Conservation (phyloP, 2,113 vertebrate genomes). For the Stigmatopora argus region DNA sequence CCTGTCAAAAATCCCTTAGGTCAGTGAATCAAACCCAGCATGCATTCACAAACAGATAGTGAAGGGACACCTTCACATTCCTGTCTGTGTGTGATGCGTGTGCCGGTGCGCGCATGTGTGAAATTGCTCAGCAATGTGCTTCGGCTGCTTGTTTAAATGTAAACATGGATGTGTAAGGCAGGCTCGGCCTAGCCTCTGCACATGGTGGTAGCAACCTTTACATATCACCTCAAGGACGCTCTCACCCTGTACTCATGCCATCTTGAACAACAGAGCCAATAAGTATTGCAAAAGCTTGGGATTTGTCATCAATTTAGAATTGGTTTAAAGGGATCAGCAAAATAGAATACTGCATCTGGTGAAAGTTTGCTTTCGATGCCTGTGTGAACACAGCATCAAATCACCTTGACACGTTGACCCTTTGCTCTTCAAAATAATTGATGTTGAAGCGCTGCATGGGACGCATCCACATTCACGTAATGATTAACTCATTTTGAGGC, state of each 20-base stretch:
- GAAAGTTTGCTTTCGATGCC: too few relatives aligned
- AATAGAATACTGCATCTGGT: too few relatives aligned
- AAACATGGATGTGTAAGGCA: constrained; percentile 28
- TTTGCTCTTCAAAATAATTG: not conserved
- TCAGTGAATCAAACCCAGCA: not conserved
- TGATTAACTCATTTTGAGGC: not conserved
- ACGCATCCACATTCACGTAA: not conserved
- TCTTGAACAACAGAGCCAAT: not conserved
- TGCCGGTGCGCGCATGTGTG: constrained; percentile 30
- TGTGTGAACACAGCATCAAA: not conserved
- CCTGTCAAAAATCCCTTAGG: not conserved
- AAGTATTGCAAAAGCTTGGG: not conserved
- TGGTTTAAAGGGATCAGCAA: not conserved
- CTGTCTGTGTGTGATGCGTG: constrained; percentile 25
- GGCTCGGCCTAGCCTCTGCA: constrained; percentile 5
- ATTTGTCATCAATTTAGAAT: not conserved
- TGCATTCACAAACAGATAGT: not conserved
- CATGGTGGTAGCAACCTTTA: constrained; percentile 41
- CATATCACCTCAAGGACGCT: constrained; percentile 31
- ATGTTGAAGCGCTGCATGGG: not conserved
- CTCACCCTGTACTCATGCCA: not conserved
- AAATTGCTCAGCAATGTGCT: constrained; percentile 30
- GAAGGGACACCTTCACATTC: constrained; percentile 11
- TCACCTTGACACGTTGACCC: not conserved
- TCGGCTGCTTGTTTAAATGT: constrained; percentile 49